Percentiles rank a stretch among this genome's conserved stretches.
Evolutionary conservation across 2,113 vertebrate species (phyloP).

Genomic region (Falcunculus frontatus): DNA sequence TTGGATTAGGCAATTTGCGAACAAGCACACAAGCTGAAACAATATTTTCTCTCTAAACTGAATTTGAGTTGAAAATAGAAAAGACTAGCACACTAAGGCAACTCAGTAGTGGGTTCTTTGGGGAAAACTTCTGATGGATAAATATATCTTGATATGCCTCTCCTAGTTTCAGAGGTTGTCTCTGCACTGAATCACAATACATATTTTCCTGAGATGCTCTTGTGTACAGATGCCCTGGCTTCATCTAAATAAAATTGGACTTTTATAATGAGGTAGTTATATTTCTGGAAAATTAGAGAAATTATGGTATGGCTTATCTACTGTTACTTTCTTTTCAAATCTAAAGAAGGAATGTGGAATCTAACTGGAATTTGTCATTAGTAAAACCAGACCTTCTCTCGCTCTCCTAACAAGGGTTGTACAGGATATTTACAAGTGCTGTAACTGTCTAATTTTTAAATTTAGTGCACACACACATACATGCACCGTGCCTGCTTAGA

Average conservation of each 20-base stretch:
- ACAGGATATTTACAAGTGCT: background rate
- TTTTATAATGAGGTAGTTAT: background rate
- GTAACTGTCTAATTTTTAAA: background rate
- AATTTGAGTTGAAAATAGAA: background rate
- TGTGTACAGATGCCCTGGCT: background rate
- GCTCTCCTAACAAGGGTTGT: background rate
- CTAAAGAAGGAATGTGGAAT: background rate
- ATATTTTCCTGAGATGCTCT: background rate
- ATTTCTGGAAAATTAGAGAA: background rate
- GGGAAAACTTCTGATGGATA: background rate
- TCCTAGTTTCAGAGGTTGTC: background rate
- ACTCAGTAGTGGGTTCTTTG: background rate
- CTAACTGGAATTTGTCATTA: background rate
- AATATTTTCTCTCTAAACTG: background rate
- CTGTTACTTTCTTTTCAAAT: background rate
- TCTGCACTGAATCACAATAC: background rate
- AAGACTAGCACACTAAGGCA: background rate
- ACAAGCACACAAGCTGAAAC: background rate
- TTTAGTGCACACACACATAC: background rate
- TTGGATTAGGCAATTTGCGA: background rate
- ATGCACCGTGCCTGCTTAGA: background rate
- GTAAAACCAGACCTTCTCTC: background rate
- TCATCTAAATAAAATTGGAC: background rate
- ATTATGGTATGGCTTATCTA: background rate
- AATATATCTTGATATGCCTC: background rate